These are phyloP conservation scores for Cheracebus regulus DNA, from an alignment of 2,797 vertebrate species.

Conservation along the genomic window DNA sequence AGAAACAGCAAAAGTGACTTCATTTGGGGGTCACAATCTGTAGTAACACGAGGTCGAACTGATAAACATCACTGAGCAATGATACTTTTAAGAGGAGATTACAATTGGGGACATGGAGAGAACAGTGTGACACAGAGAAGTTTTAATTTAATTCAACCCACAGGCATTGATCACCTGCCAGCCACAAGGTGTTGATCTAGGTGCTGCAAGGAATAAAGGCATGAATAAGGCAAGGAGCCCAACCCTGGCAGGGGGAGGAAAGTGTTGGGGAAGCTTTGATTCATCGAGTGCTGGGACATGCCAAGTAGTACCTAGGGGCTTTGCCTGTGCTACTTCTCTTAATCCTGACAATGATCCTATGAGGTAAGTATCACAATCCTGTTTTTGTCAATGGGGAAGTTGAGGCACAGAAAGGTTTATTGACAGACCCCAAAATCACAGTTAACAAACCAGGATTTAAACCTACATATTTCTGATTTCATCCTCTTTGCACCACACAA, in stretches of 20 bases:
- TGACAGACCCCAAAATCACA: neutral
- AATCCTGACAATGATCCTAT: neutral
- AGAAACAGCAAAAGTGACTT: neutral
- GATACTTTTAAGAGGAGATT: neutral
- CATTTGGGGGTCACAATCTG: neutral
- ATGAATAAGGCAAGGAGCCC: neutral
- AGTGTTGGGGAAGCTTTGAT: neutral
- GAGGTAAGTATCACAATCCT: neutral
- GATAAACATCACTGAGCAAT: neutral
- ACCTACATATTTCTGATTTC: neutral
- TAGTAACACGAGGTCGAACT: neutral
- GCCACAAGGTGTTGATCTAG: neutral
- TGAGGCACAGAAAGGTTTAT: neutral
- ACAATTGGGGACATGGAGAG: neutral
- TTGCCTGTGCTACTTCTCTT: neutral
- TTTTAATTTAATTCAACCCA: neutral
- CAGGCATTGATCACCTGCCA: neutral
- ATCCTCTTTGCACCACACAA: neutral
- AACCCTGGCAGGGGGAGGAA: neutral
- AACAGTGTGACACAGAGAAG: neutral
- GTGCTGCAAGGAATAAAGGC: neutral
- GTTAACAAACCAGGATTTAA: neutral
- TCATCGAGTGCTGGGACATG: neutral
- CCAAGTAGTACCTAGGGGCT: neutral
- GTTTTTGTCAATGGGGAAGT: neutral